Base-by-base conservation (phyloP, 2,797 vertebrate species). In the Novumbra hubbsi region DNA sequence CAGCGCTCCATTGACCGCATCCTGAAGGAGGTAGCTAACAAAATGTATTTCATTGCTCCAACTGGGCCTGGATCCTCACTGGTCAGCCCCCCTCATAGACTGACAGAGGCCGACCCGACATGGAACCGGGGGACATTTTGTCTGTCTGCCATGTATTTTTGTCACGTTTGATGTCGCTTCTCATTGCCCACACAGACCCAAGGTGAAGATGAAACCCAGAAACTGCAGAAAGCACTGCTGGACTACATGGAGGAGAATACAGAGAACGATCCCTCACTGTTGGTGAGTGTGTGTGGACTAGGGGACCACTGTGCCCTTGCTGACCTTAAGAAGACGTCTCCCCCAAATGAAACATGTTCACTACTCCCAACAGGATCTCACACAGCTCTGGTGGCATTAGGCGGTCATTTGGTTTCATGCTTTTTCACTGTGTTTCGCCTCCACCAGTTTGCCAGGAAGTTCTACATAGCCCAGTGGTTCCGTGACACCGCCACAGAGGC, bases 381-480 rank as follows among this genome's bases (percentile, higher is more conserved):
- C n/a, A n/a, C n/a, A n/a, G n/a, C n/a, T n/a, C n/a, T n/a, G n/a
- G n/a, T n/a, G n/a, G n/a, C n/a, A n/a, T n/a, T n/a, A n/a, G n/a
- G n/a, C n/a, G n/a, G 34, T 38, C 34, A 38, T 5, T 38, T 38
- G 1, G 41, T 12, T 9, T 45, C 8, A 12, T 14, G 41, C 1
- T 45, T 45, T 12, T 11, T 30, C 11, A 17, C 32, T 72, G 52
- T 41, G 45, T 45, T 45, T 27, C 41, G 14, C n/a, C 14, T 65
- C 21, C 24, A 1, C 17, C 30, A 99, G 97, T 99, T 99, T 95
- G 95, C 97, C 74, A 94, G 96, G 74, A 98, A 98, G 90, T 99
- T 99, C 91, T 98, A 98, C 90, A 86, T 99, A 73, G 97, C 97
- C 14, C 97, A 99, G 82, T 99, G 97, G 97, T 99, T 98, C 80